Percentiles rank a stretch among this genome's conserved stretches.
Evolutionary conservation across 2,113 vertebrate genomes (phyloP).

Genomic region (Miniopterus natalensis): DNA sequence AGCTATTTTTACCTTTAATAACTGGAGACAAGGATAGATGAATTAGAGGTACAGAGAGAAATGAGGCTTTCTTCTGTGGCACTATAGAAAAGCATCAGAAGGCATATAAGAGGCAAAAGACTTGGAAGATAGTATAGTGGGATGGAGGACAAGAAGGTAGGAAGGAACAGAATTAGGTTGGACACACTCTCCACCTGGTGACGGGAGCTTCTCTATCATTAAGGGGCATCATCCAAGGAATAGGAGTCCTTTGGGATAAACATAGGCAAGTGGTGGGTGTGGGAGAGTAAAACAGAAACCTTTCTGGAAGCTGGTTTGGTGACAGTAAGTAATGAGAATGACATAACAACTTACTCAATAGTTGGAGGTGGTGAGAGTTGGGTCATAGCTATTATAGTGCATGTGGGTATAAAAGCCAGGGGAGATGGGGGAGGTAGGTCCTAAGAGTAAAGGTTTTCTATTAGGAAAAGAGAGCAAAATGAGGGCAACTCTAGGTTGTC

Average conservation of each 20-base stretch:
- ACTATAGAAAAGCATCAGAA: background rate
- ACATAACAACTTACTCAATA: background rate
- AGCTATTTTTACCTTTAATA: slow-evolving; percentile 38
- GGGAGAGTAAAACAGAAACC: background rate
- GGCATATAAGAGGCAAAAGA: background rate
- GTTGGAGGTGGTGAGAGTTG: background rate
- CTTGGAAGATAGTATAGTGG: background rate
- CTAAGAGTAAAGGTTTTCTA: background rate
- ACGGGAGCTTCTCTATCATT: background rate
- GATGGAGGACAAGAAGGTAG: background rate
- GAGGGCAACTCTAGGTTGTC: background rate
- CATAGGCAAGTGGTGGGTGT: background rate
- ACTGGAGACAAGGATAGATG: background rate
- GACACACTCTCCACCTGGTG: background rate
- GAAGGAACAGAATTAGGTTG: background rate
- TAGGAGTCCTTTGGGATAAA: background rate
- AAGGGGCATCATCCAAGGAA: background rate
- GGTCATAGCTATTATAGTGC: background rate
- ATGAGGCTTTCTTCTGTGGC: background rate
- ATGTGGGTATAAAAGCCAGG: background rate
- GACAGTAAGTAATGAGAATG: background rate
- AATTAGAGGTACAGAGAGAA: background rate
- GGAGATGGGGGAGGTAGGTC: background rate
- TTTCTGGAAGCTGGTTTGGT: background rate
- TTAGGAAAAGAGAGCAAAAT: slow-evolving; percentile 8